A percentile compares a stretch with the other conserved stretches of the same genome.
Evolutionary conservation across 2,113 vertebrate species (phyloP).

Genomic region (Blennius ocellaris): DNA sequence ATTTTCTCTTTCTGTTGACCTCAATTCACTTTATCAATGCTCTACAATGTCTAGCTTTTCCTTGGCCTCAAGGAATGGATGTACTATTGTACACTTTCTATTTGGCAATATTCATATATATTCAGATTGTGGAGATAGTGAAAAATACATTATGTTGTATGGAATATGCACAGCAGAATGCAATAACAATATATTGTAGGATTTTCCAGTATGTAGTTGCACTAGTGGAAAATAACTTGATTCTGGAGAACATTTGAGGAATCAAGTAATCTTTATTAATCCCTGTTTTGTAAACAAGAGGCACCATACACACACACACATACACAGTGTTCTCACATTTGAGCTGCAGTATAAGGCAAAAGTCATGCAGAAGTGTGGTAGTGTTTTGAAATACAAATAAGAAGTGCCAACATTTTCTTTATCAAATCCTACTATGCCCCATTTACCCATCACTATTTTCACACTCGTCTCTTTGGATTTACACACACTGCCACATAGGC

Average conservation of each 20-base stretch:
- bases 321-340: not conserved
- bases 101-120: slow-evolving; percentile 16
- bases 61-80: slow-evolving; percentile 32
- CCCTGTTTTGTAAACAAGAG: slow-evolving; percentile 1
- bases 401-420: not conserved
- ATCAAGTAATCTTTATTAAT: slow-evolving; percentile 18
- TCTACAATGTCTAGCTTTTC: slow-evolving; percentile 41
- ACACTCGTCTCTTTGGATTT: slow-evolving; percentile 38
- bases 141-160: not conserved
- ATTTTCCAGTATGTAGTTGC: not conserved
- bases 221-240: not conserved
- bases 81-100: not conserved
- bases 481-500: slow-evolving; percentile 15
- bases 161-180: not conserved
- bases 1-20: slow-evolving; percentile 77
- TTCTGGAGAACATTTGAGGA: slow-evolving; percentile 4
- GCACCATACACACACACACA: not conserved
- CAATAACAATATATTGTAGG: not conserved
- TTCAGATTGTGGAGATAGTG: not conserved
- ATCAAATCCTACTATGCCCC: slow-evolving; percentile 39
- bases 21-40: slow-evolving; percentile 69
- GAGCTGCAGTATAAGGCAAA: slow-evolving; percentile 11
- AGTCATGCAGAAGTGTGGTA: not conserved
- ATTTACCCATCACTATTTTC: slow-evolving; percentile 35
- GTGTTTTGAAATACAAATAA: not conserved